A percentile compares a stretch with the other conserved stretches of the same genome.
These are phyloP conservation scores for Acromyrmex echinatior DNA, from an alignment of 1,140 invertebrate species.

Conservation along the genomic window DNA sequence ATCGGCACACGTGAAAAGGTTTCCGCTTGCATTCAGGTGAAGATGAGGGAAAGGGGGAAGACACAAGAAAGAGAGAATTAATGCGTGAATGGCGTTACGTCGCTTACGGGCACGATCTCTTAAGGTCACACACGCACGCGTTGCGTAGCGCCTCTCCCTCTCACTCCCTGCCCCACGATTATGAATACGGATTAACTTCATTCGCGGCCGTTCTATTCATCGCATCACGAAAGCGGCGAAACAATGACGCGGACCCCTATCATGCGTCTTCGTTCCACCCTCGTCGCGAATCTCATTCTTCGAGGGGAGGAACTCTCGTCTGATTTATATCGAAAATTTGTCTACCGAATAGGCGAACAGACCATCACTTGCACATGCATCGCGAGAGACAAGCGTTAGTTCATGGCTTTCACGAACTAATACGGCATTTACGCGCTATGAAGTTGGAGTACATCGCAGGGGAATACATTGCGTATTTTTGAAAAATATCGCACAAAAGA, in stretches of 20 bases:
- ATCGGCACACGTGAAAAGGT: constrained; percentile 83
- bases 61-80: constrained; percentile 82
- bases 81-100: constrained; percentile 72
- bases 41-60: background rate
- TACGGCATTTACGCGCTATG: constrained; percentile 37
- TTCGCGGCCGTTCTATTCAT: constrained; percentile 73
- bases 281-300: constrained; percentile 30
- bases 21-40: constrained; percentile 81
- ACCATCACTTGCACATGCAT: constrained; percentile 28
- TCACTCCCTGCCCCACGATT: constrained; percentile 71
- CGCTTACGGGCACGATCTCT: constrained; percentile 52
- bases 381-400: constrained; percentile 35
- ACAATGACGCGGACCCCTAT: constrained; percentile 53
- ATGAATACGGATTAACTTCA: constrained; percentile 83
- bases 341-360: constrained; percentile 32
- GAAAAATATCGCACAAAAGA: too few relatives aligned
- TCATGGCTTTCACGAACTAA: constrained; percentile 17
- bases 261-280: constrained; percentile 61
- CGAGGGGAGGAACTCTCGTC: background rate
- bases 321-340: constrained; percentile 68
- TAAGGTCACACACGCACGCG: constrained; percentile 64
- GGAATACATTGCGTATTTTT: too few relatives aligned
- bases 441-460: constrained; percentile 39
- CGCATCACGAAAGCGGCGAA: constrained; percentile 56
- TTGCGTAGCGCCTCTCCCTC: constrained; percentile 29